These are phyloP conservation scores for Pemphredon lugubris DNA, from an alignment of 2,888 invertebrate genomes.

Conservation along the genomic window DNA sequence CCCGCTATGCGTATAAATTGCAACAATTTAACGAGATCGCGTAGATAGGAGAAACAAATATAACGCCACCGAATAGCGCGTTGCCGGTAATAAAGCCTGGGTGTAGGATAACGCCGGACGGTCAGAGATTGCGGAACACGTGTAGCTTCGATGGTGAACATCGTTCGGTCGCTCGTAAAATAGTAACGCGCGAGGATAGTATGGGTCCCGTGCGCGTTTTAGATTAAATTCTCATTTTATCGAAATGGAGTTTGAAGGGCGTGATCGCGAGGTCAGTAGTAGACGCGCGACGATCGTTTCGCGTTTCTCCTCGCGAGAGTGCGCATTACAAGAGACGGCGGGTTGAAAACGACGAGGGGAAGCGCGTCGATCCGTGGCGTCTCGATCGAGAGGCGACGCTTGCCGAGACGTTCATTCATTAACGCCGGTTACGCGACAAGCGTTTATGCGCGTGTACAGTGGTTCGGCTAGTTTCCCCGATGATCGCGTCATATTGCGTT, in stretches of 20 bases:
- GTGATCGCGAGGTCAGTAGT: constrained; percentile 10
- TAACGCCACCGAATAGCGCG: constrained; percentile 9
- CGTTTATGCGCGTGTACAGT: neutral
- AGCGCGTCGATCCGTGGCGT: too few relatives aligned
- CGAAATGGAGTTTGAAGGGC: constrained; percentile 52
- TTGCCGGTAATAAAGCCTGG: constrained; percentile 36
- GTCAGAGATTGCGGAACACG: constrained; percentile 54
- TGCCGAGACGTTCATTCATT: neutral
- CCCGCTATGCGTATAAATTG: too few relatives aligned
- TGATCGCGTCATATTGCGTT: neutral
- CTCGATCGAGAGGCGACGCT: neutral
- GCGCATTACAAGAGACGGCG: too few relatives aligned
- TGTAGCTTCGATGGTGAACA: constrained; percentile 49
- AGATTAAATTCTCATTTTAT: constrained; percentile 51
- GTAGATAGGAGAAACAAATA: constrained; percentile 24
- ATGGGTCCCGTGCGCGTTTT: constrained; percentile 29
- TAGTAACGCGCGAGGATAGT: constrained; percentile 35
- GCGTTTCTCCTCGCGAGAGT: neutral
- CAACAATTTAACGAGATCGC: constrained; percentile 9
- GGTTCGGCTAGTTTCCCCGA: neutral
- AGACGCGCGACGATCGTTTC: neutral
- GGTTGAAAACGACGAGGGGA: too few relatives aligned
- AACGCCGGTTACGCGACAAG: constrained; percentile 1
- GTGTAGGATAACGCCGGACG: constrained; percentile 43
- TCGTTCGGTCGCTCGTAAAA: constrained; percentile 58